Conservation (phyloP, 2,888 invertebrate genomes). For the Platycheirus rosarum region DNA sequence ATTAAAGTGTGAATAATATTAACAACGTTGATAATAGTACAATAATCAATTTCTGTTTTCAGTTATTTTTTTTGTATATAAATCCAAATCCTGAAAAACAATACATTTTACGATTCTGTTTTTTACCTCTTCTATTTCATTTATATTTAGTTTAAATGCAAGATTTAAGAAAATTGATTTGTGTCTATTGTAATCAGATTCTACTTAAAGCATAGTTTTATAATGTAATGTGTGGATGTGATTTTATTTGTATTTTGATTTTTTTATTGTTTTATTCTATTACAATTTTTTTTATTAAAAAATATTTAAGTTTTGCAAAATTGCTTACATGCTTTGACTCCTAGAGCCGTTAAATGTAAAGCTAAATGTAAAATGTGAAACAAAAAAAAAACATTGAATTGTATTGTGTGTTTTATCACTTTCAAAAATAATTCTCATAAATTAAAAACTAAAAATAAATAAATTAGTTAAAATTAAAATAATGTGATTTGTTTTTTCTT, state of each 20-base stretch:
- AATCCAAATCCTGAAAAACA: slow-evolving; percentile 73
- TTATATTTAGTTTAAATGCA: slow-evolving; percentile 60
- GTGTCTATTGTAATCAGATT: slow-evolving; percentile 47
- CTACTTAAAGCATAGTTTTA: slow-evolving; percentile 64
- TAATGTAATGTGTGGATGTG: slow-evolving; percentile 28
- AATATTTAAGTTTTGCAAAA: slow-evolving; percentile 23
- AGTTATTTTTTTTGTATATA: slow-evolving; percentile 45
- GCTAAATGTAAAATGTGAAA: too few relatives aligned
- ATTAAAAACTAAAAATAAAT: slow-evolving; percentile 69
- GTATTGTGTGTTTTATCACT: slow-evolving; percentile 53
- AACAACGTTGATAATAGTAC: slow-evolving; percentile 80
- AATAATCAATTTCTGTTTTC: slow-evolving; percentile 59
- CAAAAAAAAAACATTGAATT: slow-evolving; percentile 23
- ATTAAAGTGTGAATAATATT: slow-evolving; percentile 81
- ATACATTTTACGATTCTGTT: slow-evolving; percentile 57
- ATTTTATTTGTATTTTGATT: slow-evolving; percentile 47
- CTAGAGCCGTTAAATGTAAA: too few relatives aligned
- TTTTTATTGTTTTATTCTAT: slow-evolving; percentile 38
- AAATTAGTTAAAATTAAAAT: slow-evolving; percentile 49
- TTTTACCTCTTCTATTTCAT: slow-evolving; percentile 14
- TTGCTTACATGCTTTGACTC: slow-evolving; percentile 29
- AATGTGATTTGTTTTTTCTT: slow-evolving; percentile 28
- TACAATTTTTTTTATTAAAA: slow-evolving; percentile 20
- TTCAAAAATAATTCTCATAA: slow-evolving; percentile 23
- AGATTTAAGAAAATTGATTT: slow-evolving; percentile 40